Evolutionary conservation across 2,113 vertebrate species (phyloP).

Genomic region (Xenopus borealis): DNA sequence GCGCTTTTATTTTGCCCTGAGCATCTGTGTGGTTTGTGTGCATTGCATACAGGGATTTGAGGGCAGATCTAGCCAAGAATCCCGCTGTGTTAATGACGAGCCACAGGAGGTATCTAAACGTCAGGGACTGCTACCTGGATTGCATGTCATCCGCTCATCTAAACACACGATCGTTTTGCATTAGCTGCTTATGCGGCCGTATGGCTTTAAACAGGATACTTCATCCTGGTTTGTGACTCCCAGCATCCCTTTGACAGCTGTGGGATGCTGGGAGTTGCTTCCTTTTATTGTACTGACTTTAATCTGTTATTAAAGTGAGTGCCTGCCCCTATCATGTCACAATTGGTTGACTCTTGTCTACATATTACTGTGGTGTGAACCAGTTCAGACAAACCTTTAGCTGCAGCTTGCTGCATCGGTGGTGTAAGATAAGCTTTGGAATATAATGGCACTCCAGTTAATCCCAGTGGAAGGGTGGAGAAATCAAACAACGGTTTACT

Average conservation of each 20-base stretch:
- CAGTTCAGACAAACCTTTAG: no score
- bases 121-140: constrained; percentile 19
- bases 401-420: no score
- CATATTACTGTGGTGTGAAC: no score
- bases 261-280: neutral
- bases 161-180: constrained; percentile 22
- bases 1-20: constrained; percentile 1
- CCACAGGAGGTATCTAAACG: neutral
- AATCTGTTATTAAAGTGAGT: no score
- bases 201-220: constrained; percentile 16
- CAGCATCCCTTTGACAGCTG: neutral
- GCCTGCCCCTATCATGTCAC: no score
- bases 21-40: neutral
- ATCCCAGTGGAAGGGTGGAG: no score
- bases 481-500: no score
- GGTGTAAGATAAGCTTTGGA: no score
- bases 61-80: neutral
- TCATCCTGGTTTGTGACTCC: neutral
- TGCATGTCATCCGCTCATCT: constrained; percentile 16
- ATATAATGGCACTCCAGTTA: no score
- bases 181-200: constrained; percentile 17
- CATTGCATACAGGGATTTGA: neutral
- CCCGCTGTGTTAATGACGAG: neutral
- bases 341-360: no score
- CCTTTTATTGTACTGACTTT: neutral